Base-by-base conservation (phyloP, 2,888 invertebrate species). In the Aromia moschata region DNA sequence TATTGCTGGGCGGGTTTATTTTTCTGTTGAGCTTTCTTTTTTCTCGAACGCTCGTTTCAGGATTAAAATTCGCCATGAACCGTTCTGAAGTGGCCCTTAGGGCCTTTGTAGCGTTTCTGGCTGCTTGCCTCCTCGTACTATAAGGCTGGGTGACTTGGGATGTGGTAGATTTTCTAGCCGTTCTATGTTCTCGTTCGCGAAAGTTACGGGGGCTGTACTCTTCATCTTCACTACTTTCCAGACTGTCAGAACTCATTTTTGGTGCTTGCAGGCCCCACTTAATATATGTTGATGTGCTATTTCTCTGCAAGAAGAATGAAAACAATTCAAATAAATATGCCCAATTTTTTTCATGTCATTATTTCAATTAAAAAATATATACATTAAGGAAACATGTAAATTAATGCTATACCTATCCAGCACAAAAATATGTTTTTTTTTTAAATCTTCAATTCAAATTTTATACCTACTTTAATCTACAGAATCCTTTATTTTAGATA, bases 31-130 rank as follows among this genome's bases (percentile, higher is more conserved):
- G 79, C 80, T 94, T 93, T 44, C 92, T 84, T 72, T 89, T 86
- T 81, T 94, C 91, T 43, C 92, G 83, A 40, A 86, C 87, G 64
- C 93, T 92, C 60, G 86, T 88, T 77, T 92, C 92, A 0, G 93
- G 93, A 78, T 92, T 89, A 74, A 91, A 91, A 75, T 90, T 86
- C 65, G 86, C 74, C 65, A 77, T 69, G 31, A 75, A 76, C 40
- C 67, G 65, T 3, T 74, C 76, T 7, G 69, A 67, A 3, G 68
- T 68, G 5, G 62, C 51, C 45, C 62, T 53, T 25, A 70, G 58
- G 2, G 67, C 64, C 58, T 62, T 71, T 0, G 52, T 68, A 3
- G 69, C 71, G 67, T 72, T 72, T 61, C 64, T 65, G 20, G 71
- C 69, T 12, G 71, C 70, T 56, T 75, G 72, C 43, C 74, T 68